Evolutionary conservation across 1,140 invertebrate genomes (phyloP).

Genomic region (Penaeus japonicus): DNA sequence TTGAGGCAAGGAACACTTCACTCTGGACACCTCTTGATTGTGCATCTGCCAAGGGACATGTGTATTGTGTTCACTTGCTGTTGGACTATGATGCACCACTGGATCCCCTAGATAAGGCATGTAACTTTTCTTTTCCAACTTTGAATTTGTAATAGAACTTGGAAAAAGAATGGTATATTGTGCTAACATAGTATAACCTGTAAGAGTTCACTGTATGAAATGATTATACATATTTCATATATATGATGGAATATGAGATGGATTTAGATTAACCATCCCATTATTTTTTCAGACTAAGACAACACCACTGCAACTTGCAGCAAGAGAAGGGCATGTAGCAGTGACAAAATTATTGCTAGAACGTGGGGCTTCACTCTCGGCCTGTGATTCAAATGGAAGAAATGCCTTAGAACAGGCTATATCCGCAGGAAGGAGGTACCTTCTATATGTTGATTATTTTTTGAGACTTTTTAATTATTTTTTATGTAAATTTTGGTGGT

Average conservation of each 20-base stretch:
- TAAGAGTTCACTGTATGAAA: no score
- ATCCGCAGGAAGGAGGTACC: conserved; percentile 59
- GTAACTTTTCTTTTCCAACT: background rate
- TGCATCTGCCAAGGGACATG: conserved; percentile 66
- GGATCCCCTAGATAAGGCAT: conserved; percentile 60
- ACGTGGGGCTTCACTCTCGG: conserved; percentile 73
- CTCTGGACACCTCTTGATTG: conserved; percentile 68
- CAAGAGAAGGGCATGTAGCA: conserved; percentile 82
- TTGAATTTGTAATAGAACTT: no score
- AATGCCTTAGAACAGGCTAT: conserved; percentile 68
- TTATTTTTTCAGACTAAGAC: conserved; percentile 64
- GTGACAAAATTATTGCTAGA: conserved; percentile 81
- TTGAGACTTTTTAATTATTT: no score
- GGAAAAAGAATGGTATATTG: no score
- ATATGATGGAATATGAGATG: no score
- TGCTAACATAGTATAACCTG: no score
- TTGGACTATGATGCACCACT: conserved; percentile 62
- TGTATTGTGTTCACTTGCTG: conserved; percentile 64
- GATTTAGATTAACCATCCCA: background rate
- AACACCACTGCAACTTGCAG: conserved; percentile 93
- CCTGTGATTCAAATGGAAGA: conserved; percentile 63
- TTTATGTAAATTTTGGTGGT: background rate
- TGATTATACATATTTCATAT: no score
- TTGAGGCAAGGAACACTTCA: conserved; percentile 66
- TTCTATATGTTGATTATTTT: background rate